Base-by-base conservation (phyloP, 2,797 vertebrate genomes). In the Darevskia nairensis region DNA sequence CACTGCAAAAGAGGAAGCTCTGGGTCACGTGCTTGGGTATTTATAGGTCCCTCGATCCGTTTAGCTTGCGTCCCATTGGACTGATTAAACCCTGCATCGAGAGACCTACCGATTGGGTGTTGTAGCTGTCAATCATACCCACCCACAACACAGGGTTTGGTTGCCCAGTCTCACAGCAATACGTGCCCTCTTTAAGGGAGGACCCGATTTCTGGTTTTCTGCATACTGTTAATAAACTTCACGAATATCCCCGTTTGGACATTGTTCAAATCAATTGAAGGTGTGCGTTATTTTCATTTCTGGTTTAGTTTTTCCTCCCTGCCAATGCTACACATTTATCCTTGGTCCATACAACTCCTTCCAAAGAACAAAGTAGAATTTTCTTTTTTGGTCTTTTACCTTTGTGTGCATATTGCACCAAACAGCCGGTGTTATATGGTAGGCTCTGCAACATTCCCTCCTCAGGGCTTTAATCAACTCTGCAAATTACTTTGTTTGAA, bases 401-500 rank as follows among this genome's bases (percentile, higher is more conserved):
- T 55, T 55, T 55, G 64, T 82, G 35, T 29, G n/a, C 44, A 46
- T 25, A 84, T 66, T 85, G 64, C n/a, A 72, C 46, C 46, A 77
- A 88, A 85, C 17, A 39, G 8, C 71, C 29, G 71, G 17, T 35
- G 39, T 84, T 84, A 59, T 82, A 75, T 23, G 29, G 9, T 39
- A 77, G 39, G 50, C 10, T 78, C 66, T 82, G 79, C 23, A 41
- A 32, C 66, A 44, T 90, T 85, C 50, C 85, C 17, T 64, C 74
- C 78, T 64, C 79, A 29, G 8, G 83, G 72, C 61, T 90, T 80
- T 85, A 88, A 90, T 90, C 86, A 88, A 64, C 29, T 79, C 50
- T 85, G 3, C 71, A 88, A 88, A 88, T 81, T 82, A 23, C 76
- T 89, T 81, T 82, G 27, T 86, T 90, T 71, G 84, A 88, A 80